Conservation (phyloP, 2,888 invertebrate genomes). For the Cerastis rubricosa region DNA sequence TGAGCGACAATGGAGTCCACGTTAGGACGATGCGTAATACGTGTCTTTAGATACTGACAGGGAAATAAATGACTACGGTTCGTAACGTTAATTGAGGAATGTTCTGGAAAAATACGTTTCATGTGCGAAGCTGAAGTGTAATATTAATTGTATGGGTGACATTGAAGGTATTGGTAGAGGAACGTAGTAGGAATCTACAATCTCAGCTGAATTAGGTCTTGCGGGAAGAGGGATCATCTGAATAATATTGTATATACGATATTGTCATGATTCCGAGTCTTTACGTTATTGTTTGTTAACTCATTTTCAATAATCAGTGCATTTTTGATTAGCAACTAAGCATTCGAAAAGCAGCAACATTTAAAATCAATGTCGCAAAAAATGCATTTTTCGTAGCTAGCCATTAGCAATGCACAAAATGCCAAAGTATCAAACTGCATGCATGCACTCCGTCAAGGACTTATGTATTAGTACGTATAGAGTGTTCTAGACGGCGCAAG, state of each 20-base stretch:
- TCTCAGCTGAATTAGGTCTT: not conserved
- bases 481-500: constrained; percentile 40
- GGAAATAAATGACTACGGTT: constrained; percentile 48
- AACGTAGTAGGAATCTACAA: not conserved
- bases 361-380: constrained; percentile 7
- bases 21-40: constrained; percentile 62
- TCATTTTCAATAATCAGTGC: not conserved
- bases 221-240: not conserved
- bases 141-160: not conserved
- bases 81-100: constrained; percentile 46
- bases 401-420: constrained; percentile 17
- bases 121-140: not conserved
- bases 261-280: rapidly evolving
- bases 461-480: constrained; percentile 25
- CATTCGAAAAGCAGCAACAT: not conserved
- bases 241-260: not conserved
- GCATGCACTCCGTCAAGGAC: constrained; percentile 32
- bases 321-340: not conserved
- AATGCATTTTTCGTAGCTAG: not conserved
- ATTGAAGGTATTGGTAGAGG: no score
- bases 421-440: constrained; percentile 30
- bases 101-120: constrained; percentile 36
- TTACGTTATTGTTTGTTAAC: no score
- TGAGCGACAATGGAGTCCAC: constrained; percentile 78
- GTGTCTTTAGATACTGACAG: constrained; percentile 66